phyloP scores from a whole-genome alignment of 2,113 vertebrate species.

The Mesitornis unicolor region DNA sequence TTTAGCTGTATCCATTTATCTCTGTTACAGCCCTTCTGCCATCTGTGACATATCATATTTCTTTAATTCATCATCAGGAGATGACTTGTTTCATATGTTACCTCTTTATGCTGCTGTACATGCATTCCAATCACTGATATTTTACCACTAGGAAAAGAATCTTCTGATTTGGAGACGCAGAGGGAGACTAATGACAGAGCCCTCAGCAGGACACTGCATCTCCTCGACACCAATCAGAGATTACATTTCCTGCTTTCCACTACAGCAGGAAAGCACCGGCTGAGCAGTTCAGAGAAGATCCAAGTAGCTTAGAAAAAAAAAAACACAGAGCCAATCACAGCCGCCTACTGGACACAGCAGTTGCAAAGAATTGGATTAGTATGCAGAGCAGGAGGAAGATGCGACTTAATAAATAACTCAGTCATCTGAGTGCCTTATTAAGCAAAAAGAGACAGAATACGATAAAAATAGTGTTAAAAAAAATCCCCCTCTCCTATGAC shows the following conservation, averaged over 20 bases:
- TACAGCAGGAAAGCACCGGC: slow-evolving; percentile 14
- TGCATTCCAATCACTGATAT: neutral
- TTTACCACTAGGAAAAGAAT: slow-evolving; percentile 15
- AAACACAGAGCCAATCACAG: neutral
- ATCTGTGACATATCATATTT: neutral
- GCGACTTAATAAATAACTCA: neutral
- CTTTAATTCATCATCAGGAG: neutral
- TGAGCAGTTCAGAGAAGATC: slow-evolving; percentile 19
- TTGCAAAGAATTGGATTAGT: neutral
- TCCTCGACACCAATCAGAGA: slow-evolving; percentile 40
- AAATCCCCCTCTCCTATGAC: neutral
- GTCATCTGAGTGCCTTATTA: neutral
- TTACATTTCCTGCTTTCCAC: slow-evolving; percentile 39
- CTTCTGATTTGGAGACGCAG: slow-evolving; percentile 19
- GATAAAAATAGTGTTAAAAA: neutral
- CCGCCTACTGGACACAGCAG: neutral
- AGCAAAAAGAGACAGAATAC: neutral
- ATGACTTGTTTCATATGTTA: neutral
- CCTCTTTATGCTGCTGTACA: neutral
- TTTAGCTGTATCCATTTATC: slow-evolving; percentile 1
- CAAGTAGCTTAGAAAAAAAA: neutral
- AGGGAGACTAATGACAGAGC: slow-evolving; percentile 25
- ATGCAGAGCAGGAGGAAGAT: neutral
- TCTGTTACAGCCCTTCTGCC: neutral
- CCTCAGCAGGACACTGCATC: slow-evolving; percentile 41